Conservation (phyloP, 2,113 vertebrate species). For the Hyperopisus bebe region DNA sequence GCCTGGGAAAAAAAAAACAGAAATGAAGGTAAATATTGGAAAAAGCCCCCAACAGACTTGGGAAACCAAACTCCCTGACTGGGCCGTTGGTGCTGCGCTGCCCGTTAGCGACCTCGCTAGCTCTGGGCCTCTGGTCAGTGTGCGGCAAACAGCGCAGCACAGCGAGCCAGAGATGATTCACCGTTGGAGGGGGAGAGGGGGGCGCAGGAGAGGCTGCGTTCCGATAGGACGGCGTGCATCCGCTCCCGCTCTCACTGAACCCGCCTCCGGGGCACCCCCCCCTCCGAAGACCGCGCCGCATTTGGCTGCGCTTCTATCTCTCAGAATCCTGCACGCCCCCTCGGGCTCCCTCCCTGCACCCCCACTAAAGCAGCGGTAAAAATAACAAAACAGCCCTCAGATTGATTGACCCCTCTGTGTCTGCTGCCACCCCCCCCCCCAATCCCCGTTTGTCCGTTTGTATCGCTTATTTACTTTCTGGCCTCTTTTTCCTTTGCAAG, state of each 20-base stretch:
- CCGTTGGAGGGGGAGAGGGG: background rate
- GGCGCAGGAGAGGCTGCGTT: background rate
- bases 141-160: background rate
- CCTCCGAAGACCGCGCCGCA: background rate
- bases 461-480: conserved; percentile 58
- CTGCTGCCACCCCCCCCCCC: background rate
- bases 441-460: conserved; percentile 3
- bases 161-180: background rate
- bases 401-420: conserved; percentile 44
- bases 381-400: conserved; percentile 31
- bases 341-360: conserved; percentile 36
- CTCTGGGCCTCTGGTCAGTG: background rate
- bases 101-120: background rate
- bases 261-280: conserved; percentile 9
- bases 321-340: conserved; percentile 44
- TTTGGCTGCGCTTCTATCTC: background rate
- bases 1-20: background rate
- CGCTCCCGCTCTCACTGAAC: conserved; percentile 39
- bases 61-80: background rate
- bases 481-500: conserved; percentile 50
- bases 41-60: background rate
- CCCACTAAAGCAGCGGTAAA: conserved; percentile 50
- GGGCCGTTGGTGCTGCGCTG: background rate
- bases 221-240: background rate
- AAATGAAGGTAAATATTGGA: background rate